phyloP scores from a whole-genome alignment of 2,797 vertebrate genomes.

The Numenius phaeopus region DNA sequence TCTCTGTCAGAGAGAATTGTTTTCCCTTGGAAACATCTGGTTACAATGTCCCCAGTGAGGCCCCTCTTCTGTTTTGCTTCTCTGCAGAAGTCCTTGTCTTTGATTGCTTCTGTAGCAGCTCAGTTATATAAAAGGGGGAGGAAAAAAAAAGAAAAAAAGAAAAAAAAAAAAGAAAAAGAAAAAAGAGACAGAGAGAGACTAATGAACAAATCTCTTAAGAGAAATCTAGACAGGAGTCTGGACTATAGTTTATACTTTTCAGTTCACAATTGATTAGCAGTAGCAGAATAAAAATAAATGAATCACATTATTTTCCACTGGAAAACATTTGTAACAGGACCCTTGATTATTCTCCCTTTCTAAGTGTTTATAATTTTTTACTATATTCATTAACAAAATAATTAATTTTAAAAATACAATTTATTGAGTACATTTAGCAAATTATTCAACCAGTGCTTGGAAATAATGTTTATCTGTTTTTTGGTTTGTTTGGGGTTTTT shows the following conservation, averaged over 20 bases:
- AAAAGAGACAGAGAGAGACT: not conserved
- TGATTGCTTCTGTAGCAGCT: not conserved
- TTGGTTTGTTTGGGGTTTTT: too few relatives aligned
- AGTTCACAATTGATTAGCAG: not conserved
- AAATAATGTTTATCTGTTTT: not conserved
- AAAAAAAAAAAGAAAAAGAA: not conserved
- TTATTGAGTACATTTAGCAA: not conserved
- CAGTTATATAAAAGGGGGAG: not conserved
- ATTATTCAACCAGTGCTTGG: not conserved
- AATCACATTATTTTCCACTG: not conserved
- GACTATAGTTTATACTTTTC: not conserved
- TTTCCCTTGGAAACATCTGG: conserved; percentile 24
- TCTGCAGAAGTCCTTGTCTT: not conserved
- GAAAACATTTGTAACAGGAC: not conserved
- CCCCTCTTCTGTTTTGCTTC: not conserved
- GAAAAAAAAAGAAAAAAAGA: accelerated
- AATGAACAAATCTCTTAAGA: not conserved
- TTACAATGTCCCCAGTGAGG: not conserved
- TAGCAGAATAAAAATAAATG: not conserved
- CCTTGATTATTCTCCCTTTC: not conserved
- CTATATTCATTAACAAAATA: not conserved
- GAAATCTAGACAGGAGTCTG: not conserved
- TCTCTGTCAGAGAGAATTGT: not conserved
- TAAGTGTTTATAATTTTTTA: not conserved
- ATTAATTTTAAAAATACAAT: not conserved